Evolutionary conservation across 2,797 vertebrate species (phyloP).

Genomic region (Rachycentron canadum): DNA sequence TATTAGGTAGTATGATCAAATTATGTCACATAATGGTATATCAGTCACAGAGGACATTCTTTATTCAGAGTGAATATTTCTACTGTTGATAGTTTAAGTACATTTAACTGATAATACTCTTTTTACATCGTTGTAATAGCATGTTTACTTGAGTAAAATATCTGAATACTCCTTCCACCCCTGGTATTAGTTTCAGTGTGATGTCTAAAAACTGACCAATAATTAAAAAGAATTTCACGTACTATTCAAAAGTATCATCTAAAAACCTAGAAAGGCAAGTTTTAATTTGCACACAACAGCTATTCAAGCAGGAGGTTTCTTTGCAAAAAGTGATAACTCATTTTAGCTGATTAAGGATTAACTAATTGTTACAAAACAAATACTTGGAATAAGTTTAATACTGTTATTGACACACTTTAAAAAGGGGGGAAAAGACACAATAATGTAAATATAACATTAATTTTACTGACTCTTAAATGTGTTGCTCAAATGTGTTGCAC

Average conservation of each 20-base stretch:
- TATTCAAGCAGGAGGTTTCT: background rate
- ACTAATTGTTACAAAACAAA: background rate
- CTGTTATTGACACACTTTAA: no score
- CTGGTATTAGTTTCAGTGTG: background rate
- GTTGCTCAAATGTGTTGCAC: constrained; percentile 29
- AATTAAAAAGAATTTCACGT: background rate
- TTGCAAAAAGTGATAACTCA: background rate
- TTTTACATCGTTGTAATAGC: background rate
- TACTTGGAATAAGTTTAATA: background rate
- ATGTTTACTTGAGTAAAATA: background rate
- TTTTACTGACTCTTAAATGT: constrained; percentile 17
- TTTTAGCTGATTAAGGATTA: background rate
- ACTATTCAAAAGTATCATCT: background rate
- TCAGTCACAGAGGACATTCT: background rate
- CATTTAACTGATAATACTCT: background rate
- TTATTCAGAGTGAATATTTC: background rate
- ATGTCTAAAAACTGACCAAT: background rate
- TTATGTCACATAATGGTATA: background rate
- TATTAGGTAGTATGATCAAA: background rate
- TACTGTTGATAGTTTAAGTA: background rate
- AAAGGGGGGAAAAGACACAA: background rate
- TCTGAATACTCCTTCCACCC: background rate
- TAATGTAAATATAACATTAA: background rate
- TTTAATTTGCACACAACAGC: background rate
- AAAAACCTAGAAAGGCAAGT: accelerated